phyloP scores from a whole-genome alignment of 2,113 vertebrate species.

The Atlantisia rogersi region DNA sequence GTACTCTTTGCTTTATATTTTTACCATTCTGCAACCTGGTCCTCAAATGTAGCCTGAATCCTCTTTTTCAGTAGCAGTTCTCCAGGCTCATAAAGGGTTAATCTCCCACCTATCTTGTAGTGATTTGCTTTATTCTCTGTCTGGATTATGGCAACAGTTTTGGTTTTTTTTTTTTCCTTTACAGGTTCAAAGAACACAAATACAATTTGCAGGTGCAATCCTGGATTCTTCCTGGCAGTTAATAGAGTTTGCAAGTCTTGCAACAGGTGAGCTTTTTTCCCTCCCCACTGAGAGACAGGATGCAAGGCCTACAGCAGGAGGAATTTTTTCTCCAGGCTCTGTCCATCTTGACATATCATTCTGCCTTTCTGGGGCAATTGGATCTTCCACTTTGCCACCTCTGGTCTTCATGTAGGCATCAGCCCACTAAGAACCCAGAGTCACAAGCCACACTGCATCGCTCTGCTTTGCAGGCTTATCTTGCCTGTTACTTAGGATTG shows the following conservation, averaged over 20 bases:
- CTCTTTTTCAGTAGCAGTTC: neutral
- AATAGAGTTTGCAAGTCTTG: conserved; percentile 45
- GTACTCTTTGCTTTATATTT: neutral
- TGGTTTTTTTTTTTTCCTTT: neutral
- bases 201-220: conserved; percentile 56
- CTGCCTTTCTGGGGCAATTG: neutral
- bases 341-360: neutral
- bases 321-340: neutral
- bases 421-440: neutral
- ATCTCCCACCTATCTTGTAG: neutral
- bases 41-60: neutral
- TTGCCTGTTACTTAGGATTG: neutral
- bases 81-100: neutral
- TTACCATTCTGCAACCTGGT: neutral
- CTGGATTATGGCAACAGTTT: neutral
- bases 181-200: conserved; percentile 48
- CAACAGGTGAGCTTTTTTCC: conserved; percentile 32
- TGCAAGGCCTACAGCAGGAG: neutral
- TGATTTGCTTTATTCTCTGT: neutral
- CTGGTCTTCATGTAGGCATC: neutral
- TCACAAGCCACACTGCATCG: neutral
- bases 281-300: neutral
- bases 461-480: neutral
- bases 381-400: neutral
- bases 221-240: conserved; percentile 6